Evolutionary conservation across 2,113 vertebrate species (phyloP).

Genomic region (Odocoileus virginianus): DNA sequence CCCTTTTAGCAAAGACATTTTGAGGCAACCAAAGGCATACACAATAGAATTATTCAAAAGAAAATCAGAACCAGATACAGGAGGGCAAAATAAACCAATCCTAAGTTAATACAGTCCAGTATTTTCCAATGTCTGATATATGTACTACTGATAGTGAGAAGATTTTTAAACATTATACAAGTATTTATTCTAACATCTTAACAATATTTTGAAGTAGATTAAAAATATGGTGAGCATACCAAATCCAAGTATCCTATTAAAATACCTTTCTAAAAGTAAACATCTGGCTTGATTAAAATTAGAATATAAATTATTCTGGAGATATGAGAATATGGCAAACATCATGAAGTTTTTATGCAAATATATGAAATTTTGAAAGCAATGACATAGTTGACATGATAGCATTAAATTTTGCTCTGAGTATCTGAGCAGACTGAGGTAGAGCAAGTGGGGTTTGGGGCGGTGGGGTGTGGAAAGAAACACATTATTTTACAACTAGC

Average conservation of each 20-base stretch:
- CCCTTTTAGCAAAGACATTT: neutral
- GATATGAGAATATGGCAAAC: neutral
- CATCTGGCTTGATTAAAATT: neutral
- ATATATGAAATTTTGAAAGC: neutral
- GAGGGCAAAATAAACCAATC: neutral
- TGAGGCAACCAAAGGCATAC: neutral
- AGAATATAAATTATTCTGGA: neutral
- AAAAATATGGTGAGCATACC: neutral
- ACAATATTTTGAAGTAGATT: neutral
- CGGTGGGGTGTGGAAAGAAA: neutral
- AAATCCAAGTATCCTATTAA: neutral
- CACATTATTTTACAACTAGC: neutral
- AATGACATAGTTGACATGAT: neutral
- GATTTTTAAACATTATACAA: neutral
- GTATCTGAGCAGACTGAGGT: neutral
- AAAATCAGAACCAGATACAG: neutral
- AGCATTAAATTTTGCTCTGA: neutral
- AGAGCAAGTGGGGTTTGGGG: neutral
- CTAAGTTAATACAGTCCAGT: neutral
- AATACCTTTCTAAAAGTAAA: neutral
- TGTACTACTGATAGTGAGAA: neutral
- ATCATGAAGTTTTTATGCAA: neutral
- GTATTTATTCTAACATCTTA: neutral
- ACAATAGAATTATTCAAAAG: neutral
- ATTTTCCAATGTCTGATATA: neutral